Evolutionary conservation across 2,113 vertebrate genomes (phyloP).

Genomic region (Cyrtonyx montezumae): DNA sequence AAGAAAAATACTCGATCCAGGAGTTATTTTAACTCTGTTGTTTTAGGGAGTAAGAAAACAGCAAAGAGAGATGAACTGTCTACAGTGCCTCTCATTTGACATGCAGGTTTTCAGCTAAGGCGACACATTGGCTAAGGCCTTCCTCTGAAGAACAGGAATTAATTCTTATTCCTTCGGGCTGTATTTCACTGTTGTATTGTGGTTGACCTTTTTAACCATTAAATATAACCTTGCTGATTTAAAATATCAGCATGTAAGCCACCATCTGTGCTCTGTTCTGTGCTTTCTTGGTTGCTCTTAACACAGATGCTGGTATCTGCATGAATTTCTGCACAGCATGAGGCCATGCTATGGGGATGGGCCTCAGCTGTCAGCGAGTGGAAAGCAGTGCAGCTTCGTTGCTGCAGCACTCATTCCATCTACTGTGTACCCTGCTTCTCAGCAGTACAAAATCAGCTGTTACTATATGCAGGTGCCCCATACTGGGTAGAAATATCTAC

Average conservation of each 20-base stretch:
- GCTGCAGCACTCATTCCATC: background rate
- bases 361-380: background rate
- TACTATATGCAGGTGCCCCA: background rate
- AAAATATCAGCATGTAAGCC: background rate
- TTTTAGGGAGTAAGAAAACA: background rate
- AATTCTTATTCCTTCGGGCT: background rate
- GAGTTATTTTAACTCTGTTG: background rate
- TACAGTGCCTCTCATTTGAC: background rate
- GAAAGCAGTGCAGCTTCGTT: background rate
- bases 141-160: background rate
- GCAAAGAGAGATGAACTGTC: background rate
- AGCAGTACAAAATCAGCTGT: slow-evolving; percentile 9
- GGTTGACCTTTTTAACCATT: background rate
- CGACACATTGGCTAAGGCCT: background rate
- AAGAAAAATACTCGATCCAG: background rate
- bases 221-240: background rate
- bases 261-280: background rate
- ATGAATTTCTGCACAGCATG: background rate
- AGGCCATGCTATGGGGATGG: background rate
- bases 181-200: background rate
- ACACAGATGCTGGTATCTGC: background rate
- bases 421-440: background rate
- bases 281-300: background rate
- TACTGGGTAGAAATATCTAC: background rate
- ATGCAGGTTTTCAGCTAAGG: background rate